phyloP scores from a whole-genome alignment of 2,797 vertebrate genomes.

The Gila robusta region DNA sequence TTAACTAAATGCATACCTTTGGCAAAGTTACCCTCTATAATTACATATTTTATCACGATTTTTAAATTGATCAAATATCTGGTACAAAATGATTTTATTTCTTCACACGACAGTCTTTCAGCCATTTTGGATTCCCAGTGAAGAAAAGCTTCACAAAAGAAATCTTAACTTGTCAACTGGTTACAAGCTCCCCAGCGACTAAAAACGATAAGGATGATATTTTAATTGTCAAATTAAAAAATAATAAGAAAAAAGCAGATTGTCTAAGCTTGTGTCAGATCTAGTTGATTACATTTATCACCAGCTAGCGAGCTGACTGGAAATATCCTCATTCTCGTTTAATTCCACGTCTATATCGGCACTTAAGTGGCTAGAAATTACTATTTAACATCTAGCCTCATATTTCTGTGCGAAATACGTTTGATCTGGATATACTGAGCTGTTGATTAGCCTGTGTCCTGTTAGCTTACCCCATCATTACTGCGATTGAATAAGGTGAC shows the following conservation, averaged over 20 bases:
- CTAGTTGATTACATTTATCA: background rate
- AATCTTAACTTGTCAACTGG: slow-evolving; percentile 3
- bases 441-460: slow-evolving; percentile 41
- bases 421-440: background rate
- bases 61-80: background rate
- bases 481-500: slow-evolving; percentile 55
- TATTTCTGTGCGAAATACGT: background rate
- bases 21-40: background rate
- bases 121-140: slow-evolving; percentile 46
- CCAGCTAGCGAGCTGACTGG: slow-evolving; percentile 13
- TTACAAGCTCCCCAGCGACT: background rate
- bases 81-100: slow-evolving; percentile 1
- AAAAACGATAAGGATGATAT: background rate
- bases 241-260: background rate
- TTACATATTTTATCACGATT: background rate
- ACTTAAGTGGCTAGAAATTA: background rate
- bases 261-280: background rate
- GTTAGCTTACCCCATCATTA: slow-evolving; percentile 47
- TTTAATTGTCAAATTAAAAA: background rate
- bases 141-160: slow-evolving; percentile 31
- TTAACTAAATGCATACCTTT: background rate
- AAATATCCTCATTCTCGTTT: slow-evolving; percentile 16
- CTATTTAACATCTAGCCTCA: background rate
- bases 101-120: slow-evolving; percentile 32
- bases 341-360: background rate